These are phyloP conservation scores for Semibalanus balanoides DNA, from an alignment of 1,140 invertebrate species.

Conservation along the genomic window DNA sequence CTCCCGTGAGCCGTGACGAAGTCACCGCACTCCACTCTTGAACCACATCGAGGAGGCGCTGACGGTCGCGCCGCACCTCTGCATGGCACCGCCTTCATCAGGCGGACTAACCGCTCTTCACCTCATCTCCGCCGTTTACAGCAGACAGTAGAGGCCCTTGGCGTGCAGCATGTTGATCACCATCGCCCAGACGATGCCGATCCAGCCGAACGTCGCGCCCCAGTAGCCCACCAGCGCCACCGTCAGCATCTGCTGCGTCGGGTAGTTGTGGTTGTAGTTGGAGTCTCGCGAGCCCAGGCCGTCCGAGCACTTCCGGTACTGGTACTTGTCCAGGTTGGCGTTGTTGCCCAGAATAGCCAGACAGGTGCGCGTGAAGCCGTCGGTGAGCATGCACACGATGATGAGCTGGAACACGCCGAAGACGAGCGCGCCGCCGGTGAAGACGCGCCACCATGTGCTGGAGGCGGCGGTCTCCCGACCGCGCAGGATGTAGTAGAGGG, in stretches of 20 bases:
- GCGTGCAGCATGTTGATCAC: neutral
- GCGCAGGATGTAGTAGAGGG: neutral
- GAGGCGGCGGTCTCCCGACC: neutral
- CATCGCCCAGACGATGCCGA: neutral
- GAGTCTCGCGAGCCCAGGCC: neutral
- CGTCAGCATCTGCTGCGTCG: neutral
- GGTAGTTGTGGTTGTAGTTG: constrained; percentile 1
- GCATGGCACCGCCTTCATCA: too few species aligned
- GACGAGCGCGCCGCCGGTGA: neutral
- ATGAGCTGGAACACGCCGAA: neutral
- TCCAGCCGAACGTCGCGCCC: neutral
- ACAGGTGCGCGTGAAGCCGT: neutral
- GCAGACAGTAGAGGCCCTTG: neutral
- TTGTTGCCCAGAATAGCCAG: neutral
- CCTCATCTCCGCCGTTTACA: too few species aligned
- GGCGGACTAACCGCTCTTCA: too few species aligned
- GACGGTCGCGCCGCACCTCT: too few species aligned
- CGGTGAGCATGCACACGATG: neutral
- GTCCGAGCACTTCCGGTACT: neutral
- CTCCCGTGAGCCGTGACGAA: too few species aligned
- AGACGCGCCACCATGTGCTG: neutral
- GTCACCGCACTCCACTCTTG: too few species aligned
- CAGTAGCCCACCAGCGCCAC: neutral
- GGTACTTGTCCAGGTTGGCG: neutral
- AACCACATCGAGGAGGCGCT: too few species aligned